These are phyloP conservation scores for Pheosia tremula DNA, from an alignment of 2,888 invertebrate genomes.

Conservation along the genomic window DNA sequence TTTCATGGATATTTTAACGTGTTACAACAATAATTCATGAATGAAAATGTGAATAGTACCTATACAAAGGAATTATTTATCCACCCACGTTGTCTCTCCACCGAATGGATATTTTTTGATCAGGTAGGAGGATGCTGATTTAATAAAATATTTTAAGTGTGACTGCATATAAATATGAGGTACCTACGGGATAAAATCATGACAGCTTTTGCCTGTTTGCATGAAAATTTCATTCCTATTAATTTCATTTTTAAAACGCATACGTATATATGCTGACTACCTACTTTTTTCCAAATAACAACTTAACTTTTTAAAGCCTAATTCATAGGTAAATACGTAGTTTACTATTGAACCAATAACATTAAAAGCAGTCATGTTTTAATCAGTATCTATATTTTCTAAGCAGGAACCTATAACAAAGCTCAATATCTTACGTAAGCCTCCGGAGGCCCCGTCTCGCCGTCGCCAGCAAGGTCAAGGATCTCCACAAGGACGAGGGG, in stretches of 20 bases:
- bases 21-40: slow-evolving; percentile 44
- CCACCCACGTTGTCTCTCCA: slow-evolving; percentile 12
- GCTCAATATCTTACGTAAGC: slow-evolving; percentile 4
- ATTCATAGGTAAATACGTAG: no score
- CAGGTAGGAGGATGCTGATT: slow-evolving; percentile 39
- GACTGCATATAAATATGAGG: not conserved
- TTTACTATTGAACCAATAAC: no score
- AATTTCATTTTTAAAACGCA: no score
- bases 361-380: no score
- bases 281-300: no score
- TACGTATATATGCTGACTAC: no score
- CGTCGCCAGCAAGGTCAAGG: slow-evolving; percentile 6
- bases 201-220: not conserved
- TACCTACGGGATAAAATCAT: not conserved
- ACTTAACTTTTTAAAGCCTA: no score
- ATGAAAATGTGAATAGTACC: slow-evolving; percentile 61
- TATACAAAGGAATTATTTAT: slow-evolving; percentile 12
- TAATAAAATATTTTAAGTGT: not conserved
- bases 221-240: no score
- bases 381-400: no score
- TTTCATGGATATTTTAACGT: slow-evolving; percentile 21
- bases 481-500: slow-evolving; percentile 2
- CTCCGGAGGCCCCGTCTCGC: not conserved
- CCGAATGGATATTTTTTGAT: slow-evolving; percentile 33
- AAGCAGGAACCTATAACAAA: not conserved